Conservation (phyloP, 2,113 vertebrate species). For the Takifugu bimaculatus region DNA sequence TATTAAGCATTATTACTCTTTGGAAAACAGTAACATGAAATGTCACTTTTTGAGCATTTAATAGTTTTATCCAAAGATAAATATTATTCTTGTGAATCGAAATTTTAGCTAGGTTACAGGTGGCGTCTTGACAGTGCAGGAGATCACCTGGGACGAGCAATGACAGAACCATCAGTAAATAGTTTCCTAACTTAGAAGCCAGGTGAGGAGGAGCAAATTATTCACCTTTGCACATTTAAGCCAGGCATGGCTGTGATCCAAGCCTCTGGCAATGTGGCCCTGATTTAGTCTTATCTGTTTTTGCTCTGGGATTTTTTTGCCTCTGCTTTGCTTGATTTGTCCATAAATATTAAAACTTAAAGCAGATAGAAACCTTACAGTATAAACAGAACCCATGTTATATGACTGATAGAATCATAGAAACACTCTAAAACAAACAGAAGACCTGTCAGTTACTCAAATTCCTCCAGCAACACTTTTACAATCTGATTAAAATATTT, state of each 20-base stretch:
- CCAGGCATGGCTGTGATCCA: constrained; percentile 41
- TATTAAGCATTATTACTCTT: too few species aligned
- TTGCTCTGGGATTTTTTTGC: constrained; percentile 37
- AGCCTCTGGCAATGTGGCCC: constrained; percentile 33
- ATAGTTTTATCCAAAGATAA: too few species aligned
- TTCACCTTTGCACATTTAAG: constrained; percentile 67
- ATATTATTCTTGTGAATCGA: too few species aligned
- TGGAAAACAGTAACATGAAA: too few species aligned
- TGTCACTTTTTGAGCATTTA: too few species aligned
- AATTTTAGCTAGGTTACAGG: constrained; percentile 24
- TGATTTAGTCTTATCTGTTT: constrained; percentile 56
- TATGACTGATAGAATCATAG: constrained; percentile 11
- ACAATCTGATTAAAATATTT: too few species aligned
- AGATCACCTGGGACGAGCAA: constrained; percentile 55
- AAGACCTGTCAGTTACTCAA: not conserved
- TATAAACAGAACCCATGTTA: constrained; percentile 9
- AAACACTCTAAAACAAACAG: constrained; percentile 5
- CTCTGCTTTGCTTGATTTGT: constrained; percentile 9
- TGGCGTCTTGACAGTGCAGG: constrained; percentile 62
- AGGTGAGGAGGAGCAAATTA: constrained; percentile 55
- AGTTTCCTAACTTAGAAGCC: constrained; percentile 61
- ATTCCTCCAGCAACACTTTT: too few species aligned
- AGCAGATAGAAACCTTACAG: constrained; percentile 16
- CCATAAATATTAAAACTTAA: not conserved
- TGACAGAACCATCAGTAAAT: constrained; percentile 62